Percentiles rank a stretch among this genome's conserved stretches.
These are phyloP conservation scores for Listrodromus nycthemerus DNA, from an alignment of 2,888 invertebrate genomes.

Conservation along the genomic window DNA sequence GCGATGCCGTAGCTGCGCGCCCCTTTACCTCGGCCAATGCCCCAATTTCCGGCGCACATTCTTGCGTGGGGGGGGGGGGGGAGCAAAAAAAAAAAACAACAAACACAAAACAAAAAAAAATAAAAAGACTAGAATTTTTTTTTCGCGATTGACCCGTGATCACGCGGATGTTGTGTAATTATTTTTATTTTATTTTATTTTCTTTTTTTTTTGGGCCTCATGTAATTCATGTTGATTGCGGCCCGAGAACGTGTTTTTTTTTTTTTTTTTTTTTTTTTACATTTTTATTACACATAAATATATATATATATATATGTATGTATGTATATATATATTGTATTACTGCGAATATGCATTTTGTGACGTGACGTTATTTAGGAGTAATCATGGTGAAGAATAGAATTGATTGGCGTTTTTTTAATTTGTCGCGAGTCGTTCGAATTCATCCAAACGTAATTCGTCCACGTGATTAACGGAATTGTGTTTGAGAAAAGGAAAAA, in stretches of 20 bases:
- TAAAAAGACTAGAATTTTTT: conserved; percentile 74
- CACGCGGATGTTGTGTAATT: conserved; percentile 80
- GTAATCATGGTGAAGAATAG: conserved; percentile 85
- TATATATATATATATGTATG: too few relatives aligned
- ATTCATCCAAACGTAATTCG: conserved; percentile 46
- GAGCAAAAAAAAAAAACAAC: too few relatives aligned
- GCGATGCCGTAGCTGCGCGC: conserved; percentile 79
- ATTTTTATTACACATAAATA: conserved; percentile 87
- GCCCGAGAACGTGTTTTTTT: conserved; percentile 76
- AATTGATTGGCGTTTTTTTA: conserved; percentile 54
- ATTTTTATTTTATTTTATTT: too few relatives aligned
- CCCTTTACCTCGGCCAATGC: conserved; percentile 80
- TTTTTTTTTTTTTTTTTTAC: conserved; percentile 74
- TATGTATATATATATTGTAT: conserved; percentile 93
- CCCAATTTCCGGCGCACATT: conserved; percentile 78
- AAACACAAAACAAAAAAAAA: too few relatives aligned
- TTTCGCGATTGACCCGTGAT: conserved; percentile 81
- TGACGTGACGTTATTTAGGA: conserved; percentile 89
- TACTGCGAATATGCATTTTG: conserved; percentile 92
- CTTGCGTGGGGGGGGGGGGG: conserved; percentile 77
- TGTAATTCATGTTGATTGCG: conserved; percentile 81
- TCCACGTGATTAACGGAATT: conserved; percentile 61
- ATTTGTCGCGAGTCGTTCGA: conserved; percentile 73
- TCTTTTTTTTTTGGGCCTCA: conserved; percentile 78
- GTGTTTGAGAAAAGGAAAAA: conserved; percentile 21